Evolutionary conservation across 2,888 invertebrate species (phyloP), one percentile per base, ranked within the genome.

Genomic region (Drosophila rubida): DNA sequence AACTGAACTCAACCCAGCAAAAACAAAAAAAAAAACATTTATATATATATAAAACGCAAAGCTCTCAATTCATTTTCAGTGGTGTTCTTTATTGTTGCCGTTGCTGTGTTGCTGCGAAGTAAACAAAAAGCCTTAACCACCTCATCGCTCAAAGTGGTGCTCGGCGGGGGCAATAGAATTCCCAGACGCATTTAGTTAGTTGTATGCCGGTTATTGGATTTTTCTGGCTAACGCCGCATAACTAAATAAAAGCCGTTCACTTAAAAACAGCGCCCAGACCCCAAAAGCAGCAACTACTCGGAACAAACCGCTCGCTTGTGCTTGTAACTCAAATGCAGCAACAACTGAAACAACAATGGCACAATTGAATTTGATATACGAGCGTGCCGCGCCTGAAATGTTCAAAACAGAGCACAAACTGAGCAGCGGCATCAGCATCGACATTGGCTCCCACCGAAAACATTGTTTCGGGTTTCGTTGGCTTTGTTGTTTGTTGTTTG

Each of bases 321-420:
- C 41, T 51, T 71, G 66, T 60, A 64, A 69, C 72, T 73, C 66
- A 68, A 73, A 68, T 62, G 39, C 25, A 73, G 59, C 72, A 63
- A 42, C 51, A 59, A 37, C 27, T 37, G 19, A 14, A 49, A 50
- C 19, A 46, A 50, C 53, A 59, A 57, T 14, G 53, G 11, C 22
- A 65, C 66, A 69, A 80, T 84, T 81, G 73, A 71, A 73, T 87
- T 84, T 78, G 65, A 87, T 69, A 79, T 67, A 78, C 48, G 84
- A 71, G 66, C 65, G 65, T 65, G 59, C 54, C 69, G 69, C 50
- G 69, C 48, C 49, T 39, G 46, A 73, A 63, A 27, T 57, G 49
- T 69, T 50, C 62, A 65, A 70, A 70, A 64, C 41, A 58, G n/a
- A n/a, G n/a, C n/a, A n/a, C n/a, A 62, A 75, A 75, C 50, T 48